These are phyloP conservation scores for Eremobia ochroleuca DNA, from an alignment of 2,888 invertebrate species.

Conservation along the genomic window DNA sequence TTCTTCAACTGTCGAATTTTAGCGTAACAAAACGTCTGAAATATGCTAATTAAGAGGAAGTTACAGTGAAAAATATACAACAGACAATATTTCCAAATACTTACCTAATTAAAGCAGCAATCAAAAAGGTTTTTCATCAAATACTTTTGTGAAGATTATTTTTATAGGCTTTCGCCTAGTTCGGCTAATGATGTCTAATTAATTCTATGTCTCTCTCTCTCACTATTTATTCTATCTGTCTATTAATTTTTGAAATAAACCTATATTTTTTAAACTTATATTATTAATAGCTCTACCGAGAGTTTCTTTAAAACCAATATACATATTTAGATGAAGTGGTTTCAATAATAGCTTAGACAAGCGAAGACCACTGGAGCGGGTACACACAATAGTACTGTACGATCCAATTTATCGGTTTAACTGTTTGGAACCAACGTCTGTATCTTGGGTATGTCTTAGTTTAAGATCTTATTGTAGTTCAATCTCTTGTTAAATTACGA, in stretches of 20 bases:
- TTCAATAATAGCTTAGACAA: not conserved
- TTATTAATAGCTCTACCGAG: no score
- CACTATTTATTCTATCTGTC: no score
- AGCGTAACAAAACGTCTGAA: not conserved
- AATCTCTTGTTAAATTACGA: not conserved
- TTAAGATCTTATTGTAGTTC: not conserved
- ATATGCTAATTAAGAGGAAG: slow-evolving; percentile 16
- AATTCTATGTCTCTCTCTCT: no score
- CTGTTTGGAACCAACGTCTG: not conserved
- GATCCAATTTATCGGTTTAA: not conserved
- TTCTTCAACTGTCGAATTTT: not conserved
- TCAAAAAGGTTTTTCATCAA: not conserved
- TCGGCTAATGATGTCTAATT: no score
- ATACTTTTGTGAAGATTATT: not conserved
- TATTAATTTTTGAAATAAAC: no score
- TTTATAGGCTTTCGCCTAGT: not conserved
- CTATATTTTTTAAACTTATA: no score
- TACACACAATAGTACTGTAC: not conserved
- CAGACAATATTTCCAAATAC: not conserved
- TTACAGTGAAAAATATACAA: not conserved
- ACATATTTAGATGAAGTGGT: not conserved
- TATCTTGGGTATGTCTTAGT: not conserved
- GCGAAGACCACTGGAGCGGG: not conserved
- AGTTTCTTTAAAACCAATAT: not conserved
- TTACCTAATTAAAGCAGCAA: slow-evolving; percentile 13